Base-by-base conservation (phyloP, 2,797 vertebrate genomes). In the Mormyrops attenuatus region DNA sequence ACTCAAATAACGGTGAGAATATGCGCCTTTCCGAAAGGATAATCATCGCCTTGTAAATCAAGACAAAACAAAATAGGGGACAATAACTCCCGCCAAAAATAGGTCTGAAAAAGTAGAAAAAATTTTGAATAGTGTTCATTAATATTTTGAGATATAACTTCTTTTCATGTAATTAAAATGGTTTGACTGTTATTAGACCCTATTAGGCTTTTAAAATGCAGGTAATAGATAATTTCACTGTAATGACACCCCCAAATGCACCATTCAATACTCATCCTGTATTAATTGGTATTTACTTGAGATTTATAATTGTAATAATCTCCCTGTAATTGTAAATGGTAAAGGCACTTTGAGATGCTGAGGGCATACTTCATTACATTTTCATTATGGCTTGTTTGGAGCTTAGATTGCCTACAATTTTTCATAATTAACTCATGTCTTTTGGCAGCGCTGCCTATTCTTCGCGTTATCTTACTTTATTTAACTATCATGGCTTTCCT, bases 261-360 rank as follows among this genome's bases (percentile, higher is more conserved):
- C 90, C 44, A 90, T 92, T 95, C 92, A 94, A 92, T 94, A 92
- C 89, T 93, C 91, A 82, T 92, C 93, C 89, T 89, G 89, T 93
- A 92, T 93, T 93, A 95, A 95, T 94, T 93, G 93, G 63, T 90
- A 93, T 94, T 94, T 93, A 93, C 87, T 73, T 93, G 90, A 93
- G 92, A 94, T 94, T 93, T 94, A 94, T 95, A 95, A 94, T 93
- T 93, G 91, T 82, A 88, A 88, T 91, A 90, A 91, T 88, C 89
- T 90, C 93, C 90, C 90, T 91, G 88, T 88, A 88, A 92, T 89
- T 80, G 85, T 87, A 41, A 88, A 91, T 90, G 91, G 91, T 91
- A 90, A 93, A 91, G 53, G 89, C 87, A 85, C 82, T 89, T 88
- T 84, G 90, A 90, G 91, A 91, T n/a, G 3, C 82, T 66, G 89